Evolutionary conservation across 2,888 invertebrate species (phyloP).

Genomic region (Troilus luridus): DNA sequence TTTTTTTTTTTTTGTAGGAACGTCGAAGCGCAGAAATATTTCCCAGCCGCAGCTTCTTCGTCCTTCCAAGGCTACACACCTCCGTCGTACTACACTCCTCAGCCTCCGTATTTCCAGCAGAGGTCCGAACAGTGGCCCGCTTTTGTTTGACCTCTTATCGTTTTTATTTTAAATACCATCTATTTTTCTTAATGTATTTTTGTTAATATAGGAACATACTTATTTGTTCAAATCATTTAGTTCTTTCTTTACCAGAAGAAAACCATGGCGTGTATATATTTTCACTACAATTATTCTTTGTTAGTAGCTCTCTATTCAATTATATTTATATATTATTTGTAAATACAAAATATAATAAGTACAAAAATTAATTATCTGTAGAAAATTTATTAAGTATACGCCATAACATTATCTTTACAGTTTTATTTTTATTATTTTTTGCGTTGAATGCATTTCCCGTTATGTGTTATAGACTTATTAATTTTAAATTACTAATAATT

Average conservation of each 20-base stretch:
- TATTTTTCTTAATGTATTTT: slow-evolving; percentile 38
- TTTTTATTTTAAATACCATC: neutral
- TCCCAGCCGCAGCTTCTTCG: slow-evolving; percentile 2
- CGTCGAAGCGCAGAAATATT: slow-evolving; percentile 44
- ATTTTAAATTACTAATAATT: neutral
- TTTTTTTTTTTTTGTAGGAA: slow-evolving; percentile 25
- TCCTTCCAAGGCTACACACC: slow-evolving; percentile 47
- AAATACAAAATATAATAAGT: neutral
- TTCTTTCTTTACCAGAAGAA: slow-evolving; percentile 32
- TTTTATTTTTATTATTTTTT: neutral
- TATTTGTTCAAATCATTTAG: slow-evolving; percentile 6
- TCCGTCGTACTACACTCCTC: neutral
- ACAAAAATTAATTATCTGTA: slow-evolving; percentile 21
- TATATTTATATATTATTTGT: slow-evolving; percentile 17
- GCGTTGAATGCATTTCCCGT: neutral
- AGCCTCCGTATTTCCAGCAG: slow-evolving; percentile 35
- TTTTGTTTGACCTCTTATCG: slow-evolving; percentile 19
- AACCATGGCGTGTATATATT: slow-evolving; percentile 17
- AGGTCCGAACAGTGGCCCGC: slow-evolving; percentile 38
- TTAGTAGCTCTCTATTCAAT: slow-evolving; percentile 17
- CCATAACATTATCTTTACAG: neutral
- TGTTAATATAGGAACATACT: slow-evolving; percentile 10
- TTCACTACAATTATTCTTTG: neutral
- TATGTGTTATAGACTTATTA: neutral
- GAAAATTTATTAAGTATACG: neutral